Evolutionary conservation across 2,888 invertebrate species (phyloP).

Genomic region (Drosophila infuscata): DNA sequence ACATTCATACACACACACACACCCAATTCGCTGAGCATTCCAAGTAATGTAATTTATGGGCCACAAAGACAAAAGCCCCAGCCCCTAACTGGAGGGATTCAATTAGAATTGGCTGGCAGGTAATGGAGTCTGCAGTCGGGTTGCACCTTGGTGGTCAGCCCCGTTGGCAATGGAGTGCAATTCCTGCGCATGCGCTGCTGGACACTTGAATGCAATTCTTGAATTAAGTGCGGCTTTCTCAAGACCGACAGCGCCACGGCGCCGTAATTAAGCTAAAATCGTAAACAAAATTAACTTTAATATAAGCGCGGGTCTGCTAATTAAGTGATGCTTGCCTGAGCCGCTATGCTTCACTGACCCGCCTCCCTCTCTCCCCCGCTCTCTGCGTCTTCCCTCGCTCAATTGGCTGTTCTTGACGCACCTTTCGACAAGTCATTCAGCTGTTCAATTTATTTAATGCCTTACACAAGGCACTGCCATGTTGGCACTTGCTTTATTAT

Average conservation of each 20-base stretch:
- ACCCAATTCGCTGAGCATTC: constrained; percentile 52
- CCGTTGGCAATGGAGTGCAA: constrained; percentile 58
- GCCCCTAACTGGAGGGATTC: constrained; percentile 20
- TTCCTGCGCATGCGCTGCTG: constrained; percentile 70
- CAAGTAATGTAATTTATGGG: constrained; percentile 57
- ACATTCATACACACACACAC: constrained; percentile 33
- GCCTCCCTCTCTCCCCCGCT: neutral
- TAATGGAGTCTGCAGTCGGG: constrained; percentile 1
- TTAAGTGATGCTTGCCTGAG: constrained; percentile 69
- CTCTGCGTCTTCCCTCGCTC: neutral
- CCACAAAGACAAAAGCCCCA: constrained; percentile 36
- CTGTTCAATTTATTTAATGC: constrained; percentile 80
- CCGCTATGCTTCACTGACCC: constrained; percentile 53
- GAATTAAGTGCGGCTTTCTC: constrained; percentile 31
- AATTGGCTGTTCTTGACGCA: constrained; percentile 23
- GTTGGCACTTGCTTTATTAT: constrained; percentile 75
- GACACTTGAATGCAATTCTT: constrained; percentile 58
- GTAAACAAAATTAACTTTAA: constrained; percentile 65
- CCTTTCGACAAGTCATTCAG: constrained; percentile 80
- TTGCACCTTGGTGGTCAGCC: constrained; percentile 59
- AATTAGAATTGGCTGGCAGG: constrained; percentile 44
- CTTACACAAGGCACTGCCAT: constrained; percentile 57
- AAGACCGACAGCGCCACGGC: constrained; percentile 56
- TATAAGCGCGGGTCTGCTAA: constrained; percentile 62
- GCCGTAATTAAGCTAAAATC: constrained; percentile 66